Evolutionary conservation across 2,113 vertebrate species (phyloP).

Genomic region (Ciconia stormi): DNA sequence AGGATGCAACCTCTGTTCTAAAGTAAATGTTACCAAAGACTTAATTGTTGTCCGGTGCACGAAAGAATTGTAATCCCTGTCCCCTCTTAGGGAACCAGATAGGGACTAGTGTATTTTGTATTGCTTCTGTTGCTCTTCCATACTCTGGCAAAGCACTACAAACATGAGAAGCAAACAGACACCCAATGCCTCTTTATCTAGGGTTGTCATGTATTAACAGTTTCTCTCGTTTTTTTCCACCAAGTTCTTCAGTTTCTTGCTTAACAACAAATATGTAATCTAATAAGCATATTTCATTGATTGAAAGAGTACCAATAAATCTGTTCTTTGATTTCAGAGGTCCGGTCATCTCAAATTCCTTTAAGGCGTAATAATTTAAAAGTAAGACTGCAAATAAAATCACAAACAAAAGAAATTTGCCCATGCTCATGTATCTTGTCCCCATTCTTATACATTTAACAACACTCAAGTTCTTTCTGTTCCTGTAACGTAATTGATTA

Average conservation of each 20-base stretch:
- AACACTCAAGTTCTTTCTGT: neutral
- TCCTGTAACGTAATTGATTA: neutral
- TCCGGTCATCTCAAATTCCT: neutral
- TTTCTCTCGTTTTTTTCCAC: neutral
- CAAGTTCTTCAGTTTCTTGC: neutral
- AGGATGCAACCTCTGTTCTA: neutral
- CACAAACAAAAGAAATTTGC: neutral
- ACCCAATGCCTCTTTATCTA: neutral
- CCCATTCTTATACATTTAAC: neutral
- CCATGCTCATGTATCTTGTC: neutral
- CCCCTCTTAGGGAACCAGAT: neutral
- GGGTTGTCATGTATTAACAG: neutral
- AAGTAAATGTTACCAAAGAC: neutral
- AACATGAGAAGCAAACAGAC: neutral
- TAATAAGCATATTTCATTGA: neutral
- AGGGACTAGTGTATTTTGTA: neutral
- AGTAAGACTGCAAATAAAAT: neutral
- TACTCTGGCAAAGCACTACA: neutral
- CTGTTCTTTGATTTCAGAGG: neutral
- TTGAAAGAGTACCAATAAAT: neutral
- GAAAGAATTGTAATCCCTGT: neutral
- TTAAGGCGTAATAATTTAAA: neutral
- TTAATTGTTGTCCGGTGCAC: neutral
- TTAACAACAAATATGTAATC: neutral
- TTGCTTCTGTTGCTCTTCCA: neutral